Percentiles rank a stretch among this genome's conserved stretches.
These are phyloP conservation scores for Phyllopteryx taeniolatus DNA, from an alignment of 2,113 vertebrate genomes.

Conservation along the genomic window DNA sequence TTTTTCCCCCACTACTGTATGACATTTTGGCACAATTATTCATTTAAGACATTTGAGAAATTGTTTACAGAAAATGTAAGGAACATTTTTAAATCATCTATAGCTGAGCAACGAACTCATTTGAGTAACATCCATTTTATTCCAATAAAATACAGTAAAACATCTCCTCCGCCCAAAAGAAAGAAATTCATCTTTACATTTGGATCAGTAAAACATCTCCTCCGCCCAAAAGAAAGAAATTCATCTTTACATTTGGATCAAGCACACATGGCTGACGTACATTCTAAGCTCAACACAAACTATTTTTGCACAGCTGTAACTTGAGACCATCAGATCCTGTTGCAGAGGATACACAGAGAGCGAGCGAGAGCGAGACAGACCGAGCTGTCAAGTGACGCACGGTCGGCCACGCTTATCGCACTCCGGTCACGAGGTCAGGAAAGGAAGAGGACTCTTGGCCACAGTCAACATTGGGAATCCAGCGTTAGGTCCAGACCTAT, in stretches of 20 bases:
- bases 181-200: slow-evolving; percentile 3
- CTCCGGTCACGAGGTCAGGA: slow-evolving; percentile 36
- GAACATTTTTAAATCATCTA: neutral
- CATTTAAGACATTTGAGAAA: neutral
- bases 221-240: slow-evolving; percentile 10
- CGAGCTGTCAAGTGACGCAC: slow-evolving; percentile 22
- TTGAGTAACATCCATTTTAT: slow-evolving; percentile 38
- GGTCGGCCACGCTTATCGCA: slow-evolving; percentile 24
- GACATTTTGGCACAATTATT: no score
- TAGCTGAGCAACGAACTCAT: neutral
- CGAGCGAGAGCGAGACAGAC: neutral
- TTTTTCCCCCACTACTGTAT: no score
- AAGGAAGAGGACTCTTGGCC: slow-evolving; percentile 25
- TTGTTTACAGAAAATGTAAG: neutral
- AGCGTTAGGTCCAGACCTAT: slow-evolving; percentile 36
- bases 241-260: slow-evolving; percentile 5
- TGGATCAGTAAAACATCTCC: slow-evolving; percentile 18
- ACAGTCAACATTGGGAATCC: slow-evolving; percentile 43
- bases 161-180: slow-evolving; percentile 14
- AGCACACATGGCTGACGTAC: slow-evolving; percentile 47
- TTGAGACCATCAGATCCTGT: slow-evolving; percentile 30
- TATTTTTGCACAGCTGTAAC: slow-evolving; percentile 54
- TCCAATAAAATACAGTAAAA: slow-evolving; percentile 43
- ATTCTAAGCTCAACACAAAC: slow-evolving; percentile 40
- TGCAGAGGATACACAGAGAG: slow-evolving; percentile 25